Evolutionary conservation across 2,113 vertebrate species (phyloP), one percentile per base, ranked within the genome.

Genomic region (Chrysochloris asiatica): DNA sequence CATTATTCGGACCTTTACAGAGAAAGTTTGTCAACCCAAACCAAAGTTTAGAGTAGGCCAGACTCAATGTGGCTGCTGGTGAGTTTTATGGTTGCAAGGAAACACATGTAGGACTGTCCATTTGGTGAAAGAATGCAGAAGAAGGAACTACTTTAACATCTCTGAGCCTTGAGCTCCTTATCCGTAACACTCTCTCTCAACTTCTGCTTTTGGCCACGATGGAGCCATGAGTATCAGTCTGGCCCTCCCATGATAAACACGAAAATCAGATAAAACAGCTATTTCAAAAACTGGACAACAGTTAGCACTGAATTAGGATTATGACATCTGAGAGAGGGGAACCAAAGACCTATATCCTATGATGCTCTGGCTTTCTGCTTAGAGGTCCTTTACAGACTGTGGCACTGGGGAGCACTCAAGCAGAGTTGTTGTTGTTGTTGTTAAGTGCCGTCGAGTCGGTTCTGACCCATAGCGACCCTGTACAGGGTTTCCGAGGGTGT

Each of bases 121-220:
- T 43, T 21, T 69, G 26, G 59, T 33, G n/a, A 83, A 83, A 82
- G 43, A 61, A n/a, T 16, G 7, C 21, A 72, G 63, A n/a, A 82
- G 48, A 77, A 83, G 47, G 28, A 77, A 69, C 16, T 88, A 47
- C 69, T 67, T 73, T 47, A 88, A 41, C 21, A 67, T 54, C 24
- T 47, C 38, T 48, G n/a, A 11, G 56, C 38, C 41, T 67, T 16
- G 26, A 47, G 24, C 76, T 75, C 48, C 77, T 82, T 56, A 76
- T 52, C 78, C 67, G 41, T 67, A 92, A 88, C n/a, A 8, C 52
- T 48, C 33, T 22, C 33, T 87, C 69, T 75, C 63, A 67, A 78
- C 82, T 83, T 92, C n/a, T 92, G 59, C 83, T 83, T 82, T 63
- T 78, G 54, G 85, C 33, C 84, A 73, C 26, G n/a, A 86, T 73